A percentile compares a stretch with the other conserved stretches of the same genome.
These are phyloP conservation scores for Drosophila cracens DNA, from an alignment of 2,888 invertebrate genomes.

Conservation along the genomic window DNA sequence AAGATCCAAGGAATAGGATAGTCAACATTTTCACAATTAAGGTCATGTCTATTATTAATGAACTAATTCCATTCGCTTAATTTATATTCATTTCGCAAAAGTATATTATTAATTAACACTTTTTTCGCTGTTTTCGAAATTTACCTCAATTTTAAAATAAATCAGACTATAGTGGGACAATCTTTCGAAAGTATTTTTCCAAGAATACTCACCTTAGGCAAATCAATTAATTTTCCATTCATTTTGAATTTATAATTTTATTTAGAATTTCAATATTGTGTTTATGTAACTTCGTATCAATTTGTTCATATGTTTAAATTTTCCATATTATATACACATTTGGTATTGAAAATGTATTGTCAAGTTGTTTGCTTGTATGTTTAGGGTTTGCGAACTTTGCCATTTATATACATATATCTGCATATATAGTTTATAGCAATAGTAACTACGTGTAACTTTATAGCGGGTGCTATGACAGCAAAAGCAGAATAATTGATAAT, in stretches of 20 bases:
- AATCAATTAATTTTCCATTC: constrained; percentile 2
- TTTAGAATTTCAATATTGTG: constrained; percentile 48
- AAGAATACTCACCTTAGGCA: not conserved
- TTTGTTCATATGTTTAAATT: constrained; percentile 14
- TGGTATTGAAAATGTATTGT: constrained; percentile 79
- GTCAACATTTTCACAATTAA: not conserved
- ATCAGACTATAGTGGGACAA: not conserved
- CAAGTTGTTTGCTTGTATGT: constrained; percentile 71
- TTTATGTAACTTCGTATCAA: constrained; percentile 40
- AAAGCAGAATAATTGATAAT: constrained; percentile 42
- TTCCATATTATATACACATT: constrained; percentile 58
- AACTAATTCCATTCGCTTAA: not conserved
- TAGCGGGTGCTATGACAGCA: constrained; percentile 36
- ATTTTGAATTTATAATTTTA: constrained; percentile 50
- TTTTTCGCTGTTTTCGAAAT: not conserved
- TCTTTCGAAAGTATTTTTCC: not conserved
- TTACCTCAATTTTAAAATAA: not conserved
- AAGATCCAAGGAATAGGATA: not conserved
- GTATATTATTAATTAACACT: not conserved
- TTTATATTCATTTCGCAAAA: not conserved
- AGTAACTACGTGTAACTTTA: constrained; percentile 45
- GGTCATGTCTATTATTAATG: not conserved
- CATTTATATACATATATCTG: constrained; percentile 15
- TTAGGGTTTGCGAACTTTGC: constrained; percentile 29
- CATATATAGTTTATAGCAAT: constrained; percentile 40